Evolutionary conservation across 2,888 invertebrate genomes (phyloP).

Genomic region (Melanophora roralis): DNA sequence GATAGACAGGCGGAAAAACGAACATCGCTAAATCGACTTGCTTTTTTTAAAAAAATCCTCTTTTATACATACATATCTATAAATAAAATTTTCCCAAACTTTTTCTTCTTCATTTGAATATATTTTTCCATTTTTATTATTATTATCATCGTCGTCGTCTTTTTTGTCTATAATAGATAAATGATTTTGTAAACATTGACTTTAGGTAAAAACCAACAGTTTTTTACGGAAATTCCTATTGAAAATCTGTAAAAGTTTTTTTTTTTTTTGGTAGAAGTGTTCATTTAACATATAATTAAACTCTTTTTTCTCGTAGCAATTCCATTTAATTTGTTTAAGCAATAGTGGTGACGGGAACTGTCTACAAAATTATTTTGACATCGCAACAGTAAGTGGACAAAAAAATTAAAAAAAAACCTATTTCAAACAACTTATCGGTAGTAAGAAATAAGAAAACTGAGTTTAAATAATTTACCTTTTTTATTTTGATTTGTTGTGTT

Average conservation of each 20-base stretch:
- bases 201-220: background rate
- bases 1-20: no score
- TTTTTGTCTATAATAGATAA: slow-evolving; percentile 9
- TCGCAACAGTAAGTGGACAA: slow-evolving; percentile 5
- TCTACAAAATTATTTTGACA: background rate
- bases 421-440: no score
- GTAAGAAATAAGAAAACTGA: no score
- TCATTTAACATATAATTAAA: background rate
- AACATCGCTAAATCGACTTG: no score
- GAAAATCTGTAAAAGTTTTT: background rate
- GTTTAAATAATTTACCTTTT: background rate
- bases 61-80: no score
- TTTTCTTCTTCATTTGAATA: slow-evolving; percentile 7
- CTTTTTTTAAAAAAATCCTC: no score
- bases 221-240: slow-evolving; percentile 35
- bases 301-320: background rate
- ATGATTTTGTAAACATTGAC: slow-evolving; percentile 50
- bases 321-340: slow-evolving; percentile 3
- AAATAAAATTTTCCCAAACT: no score
- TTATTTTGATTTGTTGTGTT: background rate
- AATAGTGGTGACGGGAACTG: background rate
- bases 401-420: background rate
- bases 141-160: background rate
- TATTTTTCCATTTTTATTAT: slow-evolving; percentile 19
- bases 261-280: background rate